Base-by-base conservation (phyloP, 2,888 invertebrate species). In the Drosophila kuntzei region DNA sequence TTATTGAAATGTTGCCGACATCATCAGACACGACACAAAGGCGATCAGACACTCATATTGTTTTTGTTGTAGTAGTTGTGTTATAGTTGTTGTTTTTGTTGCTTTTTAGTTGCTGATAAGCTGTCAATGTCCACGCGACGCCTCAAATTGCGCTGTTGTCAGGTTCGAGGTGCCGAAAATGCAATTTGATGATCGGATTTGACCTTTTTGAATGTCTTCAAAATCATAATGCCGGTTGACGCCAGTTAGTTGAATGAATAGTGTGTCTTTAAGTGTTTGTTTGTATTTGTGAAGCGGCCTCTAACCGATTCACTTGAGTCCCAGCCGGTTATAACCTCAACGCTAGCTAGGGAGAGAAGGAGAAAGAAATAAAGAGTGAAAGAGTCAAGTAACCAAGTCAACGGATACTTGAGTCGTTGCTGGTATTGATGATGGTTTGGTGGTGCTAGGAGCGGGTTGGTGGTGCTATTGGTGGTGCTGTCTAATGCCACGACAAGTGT, bases 271-370 rank as follows among this genome's bases (percentile, higher is more conserved):
- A 8, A 7, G 7, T 27, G 27, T 27, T 27, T 47, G 11, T 41
- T 6, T 39, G 29, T 47, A 7, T 51, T 8, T 41, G 11, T 44
- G 36, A 60, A 55, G 16, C 69, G 79, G 62, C 67, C 63, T 58
- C 49, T 65, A 79, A 76, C 71, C 79, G 60, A 80, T 70, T 79
- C 46, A 39, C 64, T 79, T 76, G 49, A 69, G 76, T 66, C 50
- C 27, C 59, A 79, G 65, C 84, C 76, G 66, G 72, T 77, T 75
- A 65, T 57, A 77, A 68, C 69, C 79, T 85, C 76, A 71, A 54
- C 39, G 25, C 11, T 11, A 41, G 27, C 6, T 0, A 18, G n/a
- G 4, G 12, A 29, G 29, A 29, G 9, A 29, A 3, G 12, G 12
- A 29, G 29, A 32, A 0, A 32, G 32, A 32, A 5, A 32, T 12